A percentile compares a stretch with the other conserved stretches of the same genome.
These are phyloP conservation scores for Lasioglossum figueresi DNA, from an alignment of 2,888 invertebrate genomes.

Conservation along the genomic window DNA sequence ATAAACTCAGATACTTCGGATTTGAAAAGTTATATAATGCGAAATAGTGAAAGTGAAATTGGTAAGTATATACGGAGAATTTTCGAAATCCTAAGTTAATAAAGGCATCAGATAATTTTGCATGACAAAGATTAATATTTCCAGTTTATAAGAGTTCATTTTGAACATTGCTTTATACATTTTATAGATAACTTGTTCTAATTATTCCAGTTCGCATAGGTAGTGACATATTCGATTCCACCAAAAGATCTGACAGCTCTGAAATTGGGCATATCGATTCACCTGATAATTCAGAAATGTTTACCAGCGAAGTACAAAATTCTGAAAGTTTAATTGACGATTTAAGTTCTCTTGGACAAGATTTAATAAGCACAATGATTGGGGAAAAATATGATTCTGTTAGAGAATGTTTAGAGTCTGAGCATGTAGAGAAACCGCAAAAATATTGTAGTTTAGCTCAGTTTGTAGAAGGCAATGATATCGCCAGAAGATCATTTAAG, in stretches of 20 bases:
- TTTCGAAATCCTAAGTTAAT: background rate
- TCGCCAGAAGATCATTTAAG: slow-evolving; percentile 79
- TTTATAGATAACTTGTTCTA: slow-evolving; percentile 74
- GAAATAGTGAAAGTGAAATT: slow-evolving; percentile 81
- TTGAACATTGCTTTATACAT: slow-evolving; percentile 46
- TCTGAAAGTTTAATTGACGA: slow-evolving; percentile 93
- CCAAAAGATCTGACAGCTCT: slow-evolving; percentile 76
- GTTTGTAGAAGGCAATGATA: slow-evolving; percentile 93
- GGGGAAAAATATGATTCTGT: slow-evolving; percentile 87
- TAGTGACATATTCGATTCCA: slow-evolving; percentile 80
- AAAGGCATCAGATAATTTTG: background rate
- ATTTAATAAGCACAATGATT: slow-evolving; percentile 88
- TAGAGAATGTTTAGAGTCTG: slow-evolving; percentile 86
- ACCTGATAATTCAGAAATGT: slow-evolving; percentile 91
- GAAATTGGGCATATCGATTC: slow-evolving; percentile 92
- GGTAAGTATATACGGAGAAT: slow-evolving; percentile 69
- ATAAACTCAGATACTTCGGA: slow-evolving; percentile 78
- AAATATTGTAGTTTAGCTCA: slow-evolving; percentile 92
- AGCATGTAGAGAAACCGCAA: slow-evolving; percentile 85
- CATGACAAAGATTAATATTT: slow-evolving; percentile 1
- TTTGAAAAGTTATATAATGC: slow-evolving; percentile 75
- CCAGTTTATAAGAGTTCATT: background rate
- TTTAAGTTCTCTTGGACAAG: slow-evolving; percentile 89
- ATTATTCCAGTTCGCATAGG: slow-evolving; percentile 79
- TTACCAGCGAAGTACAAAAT: slow-evolving; percentile 89